Conservation (phyloP, 2,888 invertebrate species). For the Notodonta ziczac region DNA sequence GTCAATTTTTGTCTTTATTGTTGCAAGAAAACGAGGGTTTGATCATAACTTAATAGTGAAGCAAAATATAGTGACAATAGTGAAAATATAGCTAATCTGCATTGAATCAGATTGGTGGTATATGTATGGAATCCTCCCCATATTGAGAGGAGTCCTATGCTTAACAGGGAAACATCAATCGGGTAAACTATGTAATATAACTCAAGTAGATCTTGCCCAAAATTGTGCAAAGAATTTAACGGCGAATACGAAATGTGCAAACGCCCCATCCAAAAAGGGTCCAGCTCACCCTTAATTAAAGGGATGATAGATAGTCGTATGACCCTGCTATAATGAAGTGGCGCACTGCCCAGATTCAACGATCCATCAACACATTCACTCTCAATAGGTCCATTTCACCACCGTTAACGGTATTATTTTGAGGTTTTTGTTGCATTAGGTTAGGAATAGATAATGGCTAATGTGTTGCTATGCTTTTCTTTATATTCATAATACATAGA, state of each 20-base stretch:
- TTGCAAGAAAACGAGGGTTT: too few relatives aligned
- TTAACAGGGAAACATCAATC: too few relatives aligned
- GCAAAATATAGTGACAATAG: too few relatives aligned
- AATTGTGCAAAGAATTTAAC: conserved; percentile 12
- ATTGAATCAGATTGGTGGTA: too few relatives aligned
- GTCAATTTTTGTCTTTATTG: too few relatives aligned
- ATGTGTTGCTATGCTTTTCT: too few relatives aligned
- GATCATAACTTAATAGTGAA: too few relatives aligned
- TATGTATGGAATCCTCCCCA: too few relatives aligned
- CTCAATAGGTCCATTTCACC: conserved; percentile 20
- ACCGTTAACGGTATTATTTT: background rate
- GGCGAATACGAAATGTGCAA: conserved; percentile 16
- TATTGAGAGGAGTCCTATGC: too few relatives aligned
- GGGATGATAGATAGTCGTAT: conserved; percentile 39
- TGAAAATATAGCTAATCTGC: too few relatives aligned
- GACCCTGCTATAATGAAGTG: conserved; percentile 41
- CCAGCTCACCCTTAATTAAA: conserved; percentile 33
- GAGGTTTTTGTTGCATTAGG: background rate
- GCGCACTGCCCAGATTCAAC: conserved; percentile 24
- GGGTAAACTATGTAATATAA: too few relatives aligned
- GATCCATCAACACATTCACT: conserved; percentile 40
- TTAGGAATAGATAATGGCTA: background rate
- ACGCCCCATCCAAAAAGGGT: conserved; percentile 19
- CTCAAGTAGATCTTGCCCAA: background rate
- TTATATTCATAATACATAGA: too few relatives aligned